phyloP scores from a whole-genome alignment of 2,888 invertebrate species.

The Himalopsyche tibetana region DNA sequence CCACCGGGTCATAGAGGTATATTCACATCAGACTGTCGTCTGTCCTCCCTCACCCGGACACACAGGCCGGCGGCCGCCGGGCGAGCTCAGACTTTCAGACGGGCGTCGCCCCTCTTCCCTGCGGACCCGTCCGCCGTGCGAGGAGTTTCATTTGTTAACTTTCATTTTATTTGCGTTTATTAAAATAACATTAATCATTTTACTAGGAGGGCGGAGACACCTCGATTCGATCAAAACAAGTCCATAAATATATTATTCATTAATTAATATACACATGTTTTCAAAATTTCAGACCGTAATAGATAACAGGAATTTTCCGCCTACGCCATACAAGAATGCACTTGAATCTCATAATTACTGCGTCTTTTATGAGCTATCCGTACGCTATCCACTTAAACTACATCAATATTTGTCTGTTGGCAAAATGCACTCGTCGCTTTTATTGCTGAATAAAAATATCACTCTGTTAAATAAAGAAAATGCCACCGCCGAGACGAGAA shows the following conservation, averaged over 20 bases:
- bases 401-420: constrained; percentile 69
- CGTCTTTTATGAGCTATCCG: constrained; percentile 69
- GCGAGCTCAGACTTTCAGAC: no score
- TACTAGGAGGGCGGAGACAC: constrained; percentile 27
- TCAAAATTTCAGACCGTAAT: constrained; percentile 75
- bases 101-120: no score
- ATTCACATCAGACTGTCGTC: constrained; percentile 44
- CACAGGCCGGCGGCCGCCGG: background rate
- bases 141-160: background rate
- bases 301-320: constrained; percentile 75
- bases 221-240: constrained; percentile 61
- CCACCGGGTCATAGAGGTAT: constrained; percentile 66
- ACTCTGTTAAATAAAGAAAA: constrained; percentile 69
- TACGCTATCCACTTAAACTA: constrained; percentile 66
- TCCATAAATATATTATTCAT: constrained; percentile 66
- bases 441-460: constrained; percentile 78
- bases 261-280: constrained; percentile 65
- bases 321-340: constrained; percentile 74
- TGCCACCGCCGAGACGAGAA: background rate
- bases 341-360: constrained; percentile 76
- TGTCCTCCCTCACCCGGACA: background rate
- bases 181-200: constrained; percentile 58
- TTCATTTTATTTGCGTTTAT: constrained; percentile 24
- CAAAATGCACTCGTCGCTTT: constrained; percentile 75
- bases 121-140: no score